Evolutionary conservation across 2,888 invertebrate species (phyloP).

Genomic region (Leptopilina syphax): DNA sequence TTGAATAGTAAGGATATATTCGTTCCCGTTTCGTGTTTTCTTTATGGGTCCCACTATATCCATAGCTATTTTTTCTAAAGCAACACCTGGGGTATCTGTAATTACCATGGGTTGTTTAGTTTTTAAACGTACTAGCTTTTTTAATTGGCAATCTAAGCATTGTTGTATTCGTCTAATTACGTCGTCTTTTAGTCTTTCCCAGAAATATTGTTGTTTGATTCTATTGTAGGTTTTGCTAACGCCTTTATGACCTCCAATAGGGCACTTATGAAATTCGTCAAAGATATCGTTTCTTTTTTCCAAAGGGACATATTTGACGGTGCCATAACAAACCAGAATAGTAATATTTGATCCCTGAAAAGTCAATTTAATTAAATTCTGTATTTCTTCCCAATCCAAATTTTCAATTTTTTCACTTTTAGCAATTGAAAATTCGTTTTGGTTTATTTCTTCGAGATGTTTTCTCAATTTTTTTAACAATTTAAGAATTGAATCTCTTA

Average conservation of each 20-base stretch:
- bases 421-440: background rate
- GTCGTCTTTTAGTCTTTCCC: constrained; percentile 51
- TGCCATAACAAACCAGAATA: background rate
- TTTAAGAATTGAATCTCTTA: background rate
- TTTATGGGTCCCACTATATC: background rate
- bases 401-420: no score
- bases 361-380: background rate
- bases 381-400: no score
- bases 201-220: constrained; percentile 47
- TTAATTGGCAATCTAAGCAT: constrained; percentile 50
- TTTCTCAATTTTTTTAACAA: background rate
- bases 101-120: no score
- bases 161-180: constrained; percentile 42
- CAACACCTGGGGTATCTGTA: no score
- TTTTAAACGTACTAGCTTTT: constrained; percentile 43
- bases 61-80: background rate
- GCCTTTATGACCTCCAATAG: no score
- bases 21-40: background rate
- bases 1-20: background rate
- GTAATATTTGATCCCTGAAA: no score
- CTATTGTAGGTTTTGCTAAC: constrained; percentile 42
- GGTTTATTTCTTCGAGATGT: background rate
- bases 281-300: constrained; percentile 31
- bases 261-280: constrained; percentile 41
- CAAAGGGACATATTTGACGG: background rate